These are phyloP conservation scores for Lepilemur ruficaudatus DNA, from an alignment of 2,797 vertebrate genomes.

Conservation along the genomic window DNA sequence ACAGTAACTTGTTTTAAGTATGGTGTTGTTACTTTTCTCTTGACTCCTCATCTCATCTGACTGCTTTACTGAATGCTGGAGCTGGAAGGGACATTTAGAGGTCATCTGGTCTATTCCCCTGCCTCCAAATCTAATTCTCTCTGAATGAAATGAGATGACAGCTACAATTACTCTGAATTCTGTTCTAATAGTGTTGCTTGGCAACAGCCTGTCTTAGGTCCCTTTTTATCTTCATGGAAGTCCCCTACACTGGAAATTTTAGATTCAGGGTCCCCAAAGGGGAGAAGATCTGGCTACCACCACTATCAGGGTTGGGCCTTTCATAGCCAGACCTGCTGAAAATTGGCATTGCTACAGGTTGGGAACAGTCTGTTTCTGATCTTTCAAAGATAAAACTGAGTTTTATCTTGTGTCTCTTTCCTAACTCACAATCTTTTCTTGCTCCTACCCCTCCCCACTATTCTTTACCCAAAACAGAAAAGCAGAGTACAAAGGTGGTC, in stretches of 20 bases:
- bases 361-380: conserved; percentile 47
- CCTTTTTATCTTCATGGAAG: conserved; percentile 53
- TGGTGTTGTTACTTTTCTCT: neutral
- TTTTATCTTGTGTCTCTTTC: conserved; percentile 10
- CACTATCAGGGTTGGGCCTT: neutral
- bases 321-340: conserved; percentile 23
- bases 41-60: neutral
- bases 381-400: conserved; percentile 43
- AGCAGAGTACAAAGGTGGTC: neutral
- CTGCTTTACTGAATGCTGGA: conserved; percentile 3
- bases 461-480: neutral
- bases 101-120: conserved; percentile 44
- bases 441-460: neutral
- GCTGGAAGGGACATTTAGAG: conserved; percentile 43
- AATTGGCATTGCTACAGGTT: neutral
- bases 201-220: conserved; percentile 41
- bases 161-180: conserved; percentile 57
- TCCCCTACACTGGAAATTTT: conserved; percentile 34
- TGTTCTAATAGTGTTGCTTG: conserved; percentile 56
- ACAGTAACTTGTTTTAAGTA: conserved; percentile 19
- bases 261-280: conserved; percentile 1
- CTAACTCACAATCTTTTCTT: neutral
- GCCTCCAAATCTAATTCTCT: conserved; percentile 56
- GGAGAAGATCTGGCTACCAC: conserved; percentile 29
- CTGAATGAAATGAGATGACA: conserved; percentile 58